Conservation (phyloP, 2,888 invertebrate species). For the Clanis bilineata region DNA sequence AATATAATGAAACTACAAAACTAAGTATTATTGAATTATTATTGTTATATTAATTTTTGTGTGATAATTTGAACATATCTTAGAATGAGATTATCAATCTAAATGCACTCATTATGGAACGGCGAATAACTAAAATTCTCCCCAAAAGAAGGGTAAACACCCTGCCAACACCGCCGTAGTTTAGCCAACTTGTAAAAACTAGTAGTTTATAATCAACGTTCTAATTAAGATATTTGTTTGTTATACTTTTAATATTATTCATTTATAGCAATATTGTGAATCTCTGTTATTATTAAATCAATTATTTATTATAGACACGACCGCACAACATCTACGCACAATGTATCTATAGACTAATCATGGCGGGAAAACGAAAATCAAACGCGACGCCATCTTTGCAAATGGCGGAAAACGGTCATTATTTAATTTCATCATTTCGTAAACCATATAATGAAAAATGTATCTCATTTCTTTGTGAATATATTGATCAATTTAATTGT, state of each 20-base stretch:
- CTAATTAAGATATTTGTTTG: not conserved
- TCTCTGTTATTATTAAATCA: not conserved
- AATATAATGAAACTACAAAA: too few relatives aligned
- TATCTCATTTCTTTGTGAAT: not conserved
- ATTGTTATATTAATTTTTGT: too few relatives aligned
- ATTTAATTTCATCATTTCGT: not conserved
- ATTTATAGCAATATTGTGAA: not conserved
- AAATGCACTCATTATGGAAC: too few relatives aligned
- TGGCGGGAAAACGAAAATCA: not conserved
- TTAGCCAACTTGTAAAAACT: not conserved
- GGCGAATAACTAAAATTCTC: not conserved
- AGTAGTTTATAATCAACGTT: not conserved
- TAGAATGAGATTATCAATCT: too few relatives aligned
- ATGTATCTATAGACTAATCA: not conserved
- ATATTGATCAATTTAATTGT: constrained; percentile 12
- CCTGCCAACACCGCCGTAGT: not conserved
- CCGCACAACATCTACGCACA: constrained; percentile 9
- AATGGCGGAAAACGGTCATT: not conserved
- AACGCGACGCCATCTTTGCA: not conserved
- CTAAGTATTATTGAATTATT: too few relatives aligned
- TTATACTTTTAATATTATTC: not conserved
- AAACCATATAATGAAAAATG: not conserved
- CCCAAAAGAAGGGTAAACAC: not conserved
- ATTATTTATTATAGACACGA: too few relatives aligned
- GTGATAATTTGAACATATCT: too few relatives aligned